Percentiles rank a stretch among this genome's conserved stretches.
phyloP scores from a whole-genome alignment of 1,140 invertebrate genomes.

The Cydia strobilella region DNA sequence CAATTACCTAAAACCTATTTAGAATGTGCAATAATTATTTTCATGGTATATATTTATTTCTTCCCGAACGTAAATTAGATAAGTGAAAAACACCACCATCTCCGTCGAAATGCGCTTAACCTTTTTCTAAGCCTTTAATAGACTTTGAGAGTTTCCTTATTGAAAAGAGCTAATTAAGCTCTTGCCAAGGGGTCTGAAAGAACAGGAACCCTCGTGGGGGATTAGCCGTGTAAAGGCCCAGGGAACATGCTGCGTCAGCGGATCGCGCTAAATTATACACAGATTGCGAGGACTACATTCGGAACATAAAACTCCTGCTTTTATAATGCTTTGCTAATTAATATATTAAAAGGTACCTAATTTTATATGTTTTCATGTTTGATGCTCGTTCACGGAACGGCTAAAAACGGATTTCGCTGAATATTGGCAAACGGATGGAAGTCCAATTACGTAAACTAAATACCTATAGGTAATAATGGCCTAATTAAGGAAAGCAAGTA shows the following conservation, averaged over 20 bases:
- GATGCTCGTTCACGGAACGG: too few relatives aligned
- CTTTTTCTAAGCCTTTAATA: neutral
- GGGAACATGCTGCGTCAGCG: conserved; percentile 20
- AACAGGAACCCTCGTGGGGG: conserved; percentile 2
- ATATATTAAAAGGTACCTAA: too few relatives aligned
- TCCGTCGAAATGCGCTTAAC: neutral
- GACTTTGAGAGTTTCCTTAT: conserved; percentile 1
- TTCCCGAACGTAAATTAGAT: neutral
- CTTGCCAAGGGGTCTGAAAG: neutral
- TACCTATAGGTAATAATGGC: too few relatives aligned
- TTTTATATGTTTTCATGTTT: too few relatives aligned
- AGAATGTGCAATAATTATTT: neutral
- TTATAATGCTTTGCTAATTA: too few relatives aligned
- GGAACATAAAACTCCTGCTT: neutral
- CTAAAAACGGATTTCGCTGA: too few relatives aligned
- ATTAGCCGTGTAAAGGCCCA: conserved; percentile 9
- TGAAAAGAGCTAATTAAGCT: conserved; percentile 18
- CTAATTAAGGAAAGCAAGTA: too few relatives aligned
- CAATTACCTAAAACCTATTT: neutral
- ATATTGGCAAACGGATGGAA: too few relatives aligned
- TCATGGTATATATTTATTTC: neutral
- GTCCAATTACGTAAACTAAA: too few relatives aligned
- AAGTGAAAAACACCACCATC: neutral
- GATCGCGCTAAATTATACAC: conserved; percentile 23
- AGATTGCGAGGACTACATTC: neutral